Evolutionary conservation across 1,140 invertebrate genomes (phyloP), one percentile per base, ranked within the genome.

Genomic region (Temnothorax curvispinosus): DNA sequence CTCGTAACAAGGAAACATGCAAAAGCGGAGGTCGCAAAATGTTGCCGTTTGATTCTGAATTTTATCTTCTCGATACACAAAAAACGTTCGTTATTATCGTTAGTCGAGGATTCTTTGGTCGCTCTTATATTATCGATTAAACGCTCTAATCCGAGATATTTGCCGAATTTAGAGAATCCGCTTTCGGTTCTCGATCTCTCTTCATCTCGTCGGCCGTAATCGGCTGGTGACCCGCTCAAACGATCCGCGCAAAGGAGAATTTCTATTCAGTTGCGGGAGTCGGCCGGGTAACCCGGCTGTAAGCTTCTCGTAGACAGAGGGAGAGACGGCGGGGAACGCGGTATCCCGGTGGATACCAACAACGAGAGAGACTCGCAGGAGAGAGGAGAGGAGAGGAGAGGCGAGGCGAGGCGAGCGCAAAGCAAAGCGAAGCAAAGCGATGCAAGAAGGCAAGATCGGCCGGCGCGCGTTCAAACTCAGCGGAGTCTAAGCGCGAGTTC

Each of bases 401-500:
- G 65, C 47, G 60, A 85, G 80, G 58, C 38, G 77, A 92, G 87
- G 81, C 71, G 72, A 60, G 58, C 75, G 80, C 60, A 87, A 80
- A 85, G 91, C 92, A 88, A 91, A 90, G 88, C 80, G 41, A 80
- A 54, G 60, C 76, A 60, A 82, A 82, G 54, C 80, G 80, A 84
- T 84, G 92, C 89, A 93, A 91, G 92, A 88, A 93, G 92, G 91
- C 91, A 91, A 94, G 93, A 93, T 93, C 92, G 90, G 92, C 92
- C 92, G 90, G 93, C 92, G 93, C 93, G 92, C 92, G 92, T 91
- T 92, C 89, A 93, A 93, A 94, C 93, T 94, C 93, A 85, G 86
- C 86, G 92, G 92, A 95, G 94, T 94, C 94, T 95, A 95, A 95
- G 94, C 95, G 94, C 94, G 95, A 95, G 94, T 95, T 95, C 94